Conservation (phyloP, 2,113 vertebrate species). For the Tachycineta bicolor region DNA sequence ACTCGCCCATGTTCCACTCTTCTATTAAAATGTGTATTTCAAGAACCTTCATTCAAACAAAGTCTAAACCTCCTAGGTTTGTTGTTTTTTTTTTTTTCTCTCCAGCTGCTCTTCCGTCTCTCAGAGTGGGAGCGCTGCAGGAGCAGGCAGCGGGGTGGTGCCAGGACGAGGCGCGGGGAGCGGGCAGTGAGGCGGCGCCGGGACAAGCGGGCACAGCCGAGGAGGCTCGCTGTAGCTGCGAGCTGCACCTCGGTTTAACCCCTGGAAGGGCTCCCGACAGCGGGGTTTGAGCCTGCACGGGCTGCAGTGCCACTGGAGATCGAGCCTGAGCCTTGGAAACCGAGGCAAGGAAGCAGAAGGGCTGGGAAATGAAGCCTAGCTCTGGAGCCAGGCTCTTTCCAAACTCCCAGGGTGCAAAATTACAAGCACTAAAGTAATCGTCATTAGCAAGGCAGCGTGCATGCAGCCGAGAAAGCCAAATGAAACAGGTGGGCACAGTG, state of each 20-base stretch:
- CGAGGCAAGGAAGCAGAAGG: neutral
- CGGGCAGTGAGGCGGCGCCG: neutral
- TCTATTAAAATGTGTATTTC: neutral
- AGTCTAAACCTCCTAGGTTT: neutral
- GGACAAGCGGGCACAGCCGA: neutral
- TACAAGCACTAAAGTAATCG: neutral
- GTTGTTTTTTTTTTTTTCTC: neutral
- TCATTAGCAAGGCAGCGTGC: neutral
- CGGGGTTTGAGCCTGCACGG: accelerated
- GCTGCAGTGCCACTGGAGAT: neutral
- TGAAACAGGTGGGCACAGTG: neutral
- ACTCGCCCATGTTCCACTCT: accelerated
- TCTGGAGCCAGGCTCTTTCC: neutral
- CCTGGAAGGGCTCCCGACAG: neutral
- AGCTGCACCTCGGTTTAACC: neutral
- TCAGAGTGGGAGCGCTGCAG: neutral
- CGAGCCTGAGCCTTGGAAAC: neutral
- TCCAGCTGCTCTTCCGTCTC: neutral
- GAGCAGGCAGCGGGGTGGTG: neutral
- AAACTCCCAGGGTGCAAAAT: neutral
- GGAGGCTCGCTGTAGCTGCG: neutral
- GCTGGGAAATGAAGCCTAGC: neutral
- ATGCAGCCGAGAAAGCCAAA: neutral
- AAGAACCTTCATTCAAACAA: neutral
- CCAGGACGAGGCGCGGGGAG: neutral